Conservation (phyloP, 2,888 invertebrate species). For the Chorisops tibialis region DNA sequence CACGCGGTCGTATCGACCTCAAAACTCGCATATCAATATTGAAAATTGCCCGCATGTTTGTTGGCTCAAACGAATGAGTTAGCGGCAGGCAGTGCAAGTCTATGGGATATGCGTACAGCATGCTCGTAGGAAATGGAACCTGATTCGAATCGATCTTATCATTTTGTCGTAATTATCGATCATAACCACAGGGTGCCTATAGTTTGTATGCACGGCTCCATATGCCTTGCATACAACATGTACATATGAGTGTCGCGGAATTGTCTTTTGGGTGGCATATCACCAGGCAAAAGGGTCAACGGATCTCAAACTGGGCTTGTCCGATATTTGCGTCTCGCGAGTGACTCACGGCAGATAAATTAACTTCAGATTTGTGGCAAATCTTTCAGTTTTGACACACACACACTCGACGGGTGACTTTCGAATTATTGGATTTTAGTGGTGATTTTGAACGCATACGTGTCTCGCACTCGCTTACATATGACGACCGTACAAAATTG, state of each 20-base stretch:
- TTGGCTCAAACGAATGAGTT: no score
- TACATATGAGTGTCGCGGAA: no score
- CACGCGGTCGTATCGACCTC: no score
- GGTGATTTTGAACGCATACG: neutral
- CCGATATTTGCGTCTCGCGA: constrained; percentile 10
- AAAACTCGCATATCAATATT: no score
- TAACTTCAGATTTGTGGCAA: constrained; percentile 25
- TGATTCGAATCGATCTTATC: constrained; percentile 15
- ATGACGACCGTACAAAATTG: neutral
- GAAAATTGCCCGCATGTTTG: no score
- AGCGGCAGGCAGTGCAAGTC: no score
- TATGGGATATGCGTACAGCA: no score
- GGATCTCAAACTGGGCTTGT: constrained; percentile 1
- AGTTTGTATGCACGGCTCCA: neutral
- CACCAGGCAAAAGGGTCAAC: neutral
- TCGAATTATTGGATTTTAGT: constrained; percentile 3
- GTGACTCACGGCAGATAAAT: constrained; percentile 17
- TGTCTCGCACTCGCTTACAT: neutral
- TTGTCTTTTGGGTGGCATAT: no score
- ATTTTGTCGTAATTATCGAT: constrained; percentile 20
- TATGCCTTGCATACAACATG: no score
- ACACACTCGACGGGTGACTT: constrained; percentile 23
- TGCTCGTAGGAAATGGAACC: constrained; percentile 8
- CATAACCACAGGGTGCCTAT: constrained; percentile 19
- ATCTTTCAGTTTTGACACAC: constrained; percentile 25